Percentiles rank a stretch among this genome's conserved stretches.
Conservation (phyloP, 2,113 vertebrate genomes). For the Chrysochloris asiatica region DNA sequence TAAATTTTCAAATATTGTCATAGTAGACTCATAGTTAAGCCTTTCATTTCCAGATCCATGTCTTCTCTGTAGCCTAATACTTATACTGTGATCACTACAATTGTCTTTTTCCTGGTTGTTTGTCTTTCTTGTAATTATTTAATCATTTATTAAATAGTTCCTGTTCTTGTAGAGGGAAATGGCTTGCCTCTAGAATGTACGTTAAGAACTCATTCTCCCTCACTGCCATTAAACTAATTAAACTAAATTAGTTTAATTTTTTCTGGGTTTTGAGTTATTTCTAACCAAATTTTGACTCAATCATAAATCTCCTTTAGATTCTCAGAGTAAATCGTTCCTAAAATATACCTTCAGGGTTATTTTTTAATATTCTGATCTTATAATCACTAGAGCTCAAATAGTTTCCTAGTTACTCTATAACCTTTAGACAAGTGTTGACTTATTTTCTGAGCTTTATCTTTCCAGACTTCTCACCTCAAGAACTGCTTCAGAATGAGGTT, state of each 20-base stretch:
- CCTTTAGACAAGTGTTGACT: constrained; percentile 74
- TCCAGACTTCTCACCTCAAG: constrained; percentile 54
- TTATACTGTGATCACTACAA: not conserved
- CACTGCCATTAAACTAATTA: too few relatives aligned
- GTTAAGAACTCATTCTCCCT: constrained; percentile 14
- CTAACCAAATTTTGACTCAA: constrained; percentile 64
- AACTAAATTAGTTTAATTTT: constrained; percentile 43
- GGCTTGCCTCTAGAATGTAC: not conserved
- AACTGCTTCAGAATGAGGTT: constrained; percentile 53
- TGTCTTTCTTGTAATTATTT: not conserved
- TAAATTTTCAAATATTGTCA: constrained; percentile 11
- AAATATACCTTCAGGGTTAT: constrained; percentile 51
- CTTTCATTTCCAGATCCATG: not conserved
- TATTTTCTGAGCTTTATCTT: constrained; percentile 67
- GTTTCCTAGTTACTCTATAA: constrained; percentile 71
- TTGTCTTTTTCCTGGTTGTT: not conserved
- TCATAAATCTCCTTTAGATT: constrained; percentile 53
- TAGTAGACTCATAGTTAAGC: not conserved
- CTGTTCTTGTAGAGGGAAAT: not conserved
- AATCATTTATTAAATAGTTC: not conserved
- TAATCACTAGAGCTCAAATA: constrained; percentile 72
- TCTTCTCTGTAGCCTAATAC: not conserved
- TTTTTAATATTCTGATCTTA: constrained; percentile 77
- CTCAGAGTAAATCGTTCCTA: constrained; percentile 52
- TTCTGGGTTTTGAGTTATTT: constrained; percentile 58